Evolutionary conservation across 1,140 invertebrate genomes (phyloP).

Genomic region (Philotrypesis tridentata): DNA sequence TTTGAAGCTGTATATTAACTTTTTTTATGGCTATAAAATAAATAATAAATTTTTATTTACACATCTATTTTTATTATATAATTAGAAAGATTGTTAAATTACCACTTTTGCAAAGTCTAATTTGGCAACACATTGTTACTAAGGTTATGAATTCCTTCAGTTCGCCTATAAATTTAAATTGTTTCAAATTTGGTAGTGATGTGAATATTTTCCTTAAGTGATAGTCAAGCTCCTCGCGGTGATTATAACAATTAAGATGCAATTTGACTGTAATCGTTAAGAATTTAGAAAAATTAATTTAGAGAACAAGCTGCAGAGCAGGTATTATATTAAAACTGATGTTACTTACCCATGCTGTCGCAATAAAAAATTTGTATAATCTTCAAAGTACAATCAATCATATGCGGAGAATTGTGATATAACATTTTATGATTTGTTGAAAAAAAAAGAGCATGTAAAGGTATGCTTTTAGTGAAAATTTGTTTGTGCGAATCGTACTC

Average conservation of each 20-base stretch:
- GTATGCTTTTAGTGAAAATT: slow-evolving; percentile 18
- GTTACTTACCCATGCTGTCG: neutral
- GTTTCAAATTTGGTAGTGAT: slow-evolving; percentile 8
- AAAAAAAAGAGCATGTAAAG: neutral
- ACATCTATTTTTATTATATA: too few relatives aligned
- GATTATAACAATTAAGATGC: neutral
- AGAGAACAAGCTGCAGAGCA: neutral
- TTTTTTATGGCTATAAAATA: neutral
- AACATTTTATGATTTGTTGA: slow-evolving; percentile 22
- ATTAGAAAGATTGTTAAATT: neutral
- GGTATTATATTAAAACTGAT: too few relatives aligned
- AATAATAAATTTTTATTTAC: too few relatives aligned
- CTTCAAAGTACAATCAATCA: slow-evolving; percentile 30
- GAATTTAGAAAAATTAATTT: neutral
- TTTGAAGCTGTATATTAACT: neutral
- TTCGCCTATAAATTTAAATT: neutral
- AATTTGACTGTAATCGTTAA: neutral
- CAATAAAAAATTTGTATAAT: slow-evolving; percentile 18
- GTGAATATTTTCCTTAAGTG: slow-evolving; percentile 32
- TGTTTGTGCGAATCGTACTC: slow-evolving; percentile 2
- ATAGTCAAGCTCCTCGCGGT: slow-evolving; percentile 8
- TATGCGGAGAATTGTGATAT: neutral
- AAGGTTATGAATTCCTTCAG: neutral
- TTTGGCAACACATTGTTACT: slow-evolving; percentile 26
- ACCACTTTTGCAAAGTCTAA: neutral